These are phyloP conservation scores for Eufriesea mexicana DNA, from an alignment of 1,140 invertebrate genomes.

Conservation along the genomic window DNA sequence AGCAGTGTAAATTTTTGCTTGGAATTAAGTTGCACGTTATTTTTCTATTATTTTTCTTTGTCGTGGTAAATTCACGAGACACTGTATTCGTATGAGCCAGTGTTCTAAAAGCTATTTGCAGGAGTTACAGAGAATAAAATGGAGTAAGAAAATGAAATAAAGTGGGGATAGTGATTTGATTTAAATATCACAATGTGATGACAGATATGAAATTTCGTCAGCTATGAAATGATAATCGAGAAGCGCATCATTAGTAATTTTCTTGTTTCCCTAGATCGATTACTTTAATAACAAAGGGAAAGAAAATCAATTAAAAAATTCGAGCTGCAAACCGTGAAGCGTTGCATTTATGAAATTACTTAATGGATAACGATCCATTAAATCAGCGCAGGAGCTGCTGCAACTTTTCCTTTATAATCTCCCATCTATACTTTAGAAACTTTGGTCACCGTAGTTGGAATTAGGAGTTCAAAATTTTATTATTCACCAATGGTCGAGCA, in stretches of 20 bases:
- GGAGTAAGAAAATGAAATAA: no score
- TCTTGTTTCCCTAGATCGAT: not conserved
- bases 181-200: no score
- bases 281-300: not conserved
- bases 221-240: not conserved
- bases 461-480: not conserved
- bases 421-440: not conserved
- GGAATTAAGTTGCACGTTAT: no score
- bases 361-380: not conserved
- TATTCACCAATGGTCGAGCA: not conserved
- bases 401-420: not conserved
- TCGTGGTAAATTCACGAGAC: no score
- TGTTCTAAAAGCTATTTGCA: no score
- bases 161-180: no score
- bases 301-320: conserved; percentile 6
- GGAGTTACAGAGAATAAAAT: no score
- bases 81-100: no score
- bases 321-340: not conserved
- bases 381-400: not conserved
- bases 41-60: no score
- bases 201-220: not conserved
- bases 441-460: not conserved
- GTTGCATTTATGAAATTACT: not conserved
- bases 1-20: not conserved
- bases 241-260: not conserved